These are phyloP conservation scores for Pygmarrhopalites habei DNA, from an alignment of 1,140 invertebrate genomes.

Conservation along the genomic window DNA sequence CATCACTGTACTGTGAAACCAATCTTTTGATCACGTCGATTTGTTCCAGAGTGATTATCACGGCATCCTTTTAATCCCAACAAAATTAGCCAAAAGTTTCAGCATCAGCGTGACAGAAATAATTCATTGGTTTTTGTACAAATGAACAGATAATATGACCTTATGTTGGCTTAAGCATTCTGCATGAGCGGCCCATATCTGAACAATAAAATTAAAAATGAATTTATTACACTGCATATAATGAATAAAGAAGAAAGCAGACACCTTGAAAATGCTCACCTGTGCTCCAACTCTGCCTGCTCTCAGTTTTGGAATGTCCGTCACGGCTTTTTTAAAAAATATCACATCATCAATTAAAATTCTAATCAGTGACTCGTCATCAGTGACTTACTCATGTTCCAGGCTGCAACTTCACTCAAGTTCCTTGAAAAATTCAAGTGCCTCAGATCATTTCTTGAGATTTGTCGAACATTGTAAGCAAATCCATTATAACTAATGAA, in stretches of 20 bases:
- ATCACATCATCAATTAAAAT: too few relatives aligned
- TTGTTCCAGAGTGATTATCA: conserved; percentile 39
- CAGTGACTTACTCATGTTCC: conserved; percentile 8
- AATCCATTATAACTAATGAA: conserved; percentile 32
- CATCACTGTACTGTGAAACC: conserved; percentile 71
- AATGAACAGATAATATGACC: too few relatives aligned
- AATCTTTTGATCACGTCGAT: conserved; percentile 53
- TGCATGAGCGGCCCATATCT: neutral
- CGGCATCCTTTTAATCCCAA: conserved; percentile 38
- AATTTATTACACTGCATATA: neutral
- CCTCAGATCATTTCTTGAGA: conserved; percentile 26
- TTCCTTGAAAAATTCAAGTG: conserved; percentile 33
- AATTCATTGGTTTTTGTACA: too few relatives aligned
- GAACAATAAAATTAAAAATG: neutral
- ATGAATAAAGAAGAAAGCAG: neutral
- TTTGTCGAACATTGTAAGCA: conserved; percentile 22
- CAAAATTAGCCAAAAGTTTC: conserved; percentile 35
- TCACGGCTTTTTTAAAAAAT: conserved; percentile 10
- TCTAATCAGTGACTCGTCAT: neutral
- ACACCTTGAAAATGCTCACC: conserved; percentile 46
- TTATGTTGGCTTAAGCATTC: neutral
- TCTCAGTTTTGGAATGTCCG: conserved; percentile 46
- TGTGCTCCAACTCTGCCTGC: conserved; percentile 69
- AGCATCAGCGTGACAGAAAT: conserved; percentile 39
- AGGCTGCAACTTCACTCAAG: conserved; percentile 19